Conservation (phyloP, 1,140 invertebrate species). For the Drosophila bocqueti region DNA sequence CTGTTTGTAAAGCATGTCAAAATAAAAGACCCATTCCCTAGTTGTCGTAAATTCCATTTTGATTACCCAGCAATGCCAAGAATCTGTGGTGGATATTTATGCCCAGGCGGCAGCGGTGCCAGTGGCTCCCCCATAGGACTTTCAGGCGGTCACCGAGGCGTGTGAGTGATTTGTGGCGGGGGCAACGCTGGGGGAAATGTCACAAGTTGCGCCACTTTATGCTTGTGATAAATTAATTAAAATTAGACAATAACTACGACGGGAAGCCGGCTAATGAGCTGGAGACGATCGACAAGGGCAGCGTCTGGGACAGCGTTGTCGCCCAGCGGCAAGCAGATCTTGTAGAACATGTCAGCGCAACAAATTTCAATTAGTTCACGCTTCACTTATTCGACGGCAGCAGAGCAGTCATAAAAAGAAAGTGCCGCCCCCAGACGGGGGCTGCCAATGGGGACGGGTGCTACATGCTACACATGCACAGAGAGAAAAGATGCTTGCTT, state of each 20-base stretch:
- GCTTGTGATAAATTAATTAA: conserved; percentile 84
- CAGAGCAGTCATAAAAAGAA: conserved; percentile 71
- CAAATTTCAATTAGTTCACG: conserved; percentile 84
- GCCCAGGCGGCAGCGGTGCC: conserved; percentile 1
- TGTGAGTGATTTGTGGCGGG: conserved; percentile 74
- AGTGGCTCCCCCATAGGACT: conserved; percentile 1
- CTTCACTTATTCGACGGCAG: conserved; percentile 74
- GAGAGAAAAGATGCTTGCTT: not conserved
- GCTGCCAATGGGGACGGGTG: conserved; percentile 36
- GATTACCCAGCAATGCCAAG: conserved; percentile 68
- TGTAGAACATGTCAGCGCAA: conserved; percentile 78
- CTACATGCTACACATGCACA: conserved; percentile 2
- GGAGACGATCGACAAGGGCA: conserved; percentile 70
- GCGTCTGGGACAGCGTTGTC: conserved; percentile 7
- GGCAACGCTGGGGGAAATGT: conserved; percentile 12
- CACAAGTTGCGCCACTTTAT: conserved; percentile 75
- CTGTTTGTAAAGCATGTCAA: conserved; percentile 70
- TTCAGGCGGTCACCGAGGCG: conserved; percentile 65
- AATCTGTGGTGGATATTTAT: conserved; percentile 75
- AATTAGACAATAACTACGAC: conserved; percentile 79
- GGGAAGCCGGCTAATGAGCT: conserved; percentile 72
- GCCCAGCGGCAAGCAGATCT: conserved; percentile 55
- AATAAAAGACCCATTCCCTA: conserved; percentile 45
- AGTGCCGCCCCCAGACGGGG: conserved; percentile 59
- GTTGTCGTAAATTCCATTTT: conserved; percentile 75